Evolutionary conservation across 2,113 vertebrate genomes (phyloP).

Genomic region (Trematocara unimaculatum): DNA sequence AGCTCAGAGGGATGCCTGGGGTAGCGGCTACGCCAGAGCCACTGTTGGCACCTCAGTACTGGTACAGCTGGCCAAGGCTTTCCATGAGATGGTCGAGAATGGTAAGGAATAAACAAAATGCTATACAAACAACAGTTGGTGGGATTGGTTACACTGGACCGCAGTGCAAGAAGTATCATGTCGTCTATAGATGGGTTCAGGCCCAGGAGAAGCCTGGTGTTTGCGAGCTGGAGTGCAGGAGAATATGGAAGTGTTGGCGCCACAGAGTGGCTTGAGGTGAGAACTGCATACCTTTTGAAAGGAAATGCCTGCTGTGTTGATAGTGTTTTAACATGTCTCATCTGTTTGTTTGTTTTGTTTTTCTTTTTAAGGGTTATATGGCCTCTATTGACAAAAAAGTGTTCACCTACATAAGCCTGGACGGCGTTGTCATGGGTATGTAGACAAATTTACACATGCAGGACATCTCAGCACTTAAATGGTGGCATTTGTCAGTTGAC

Average conservation of each 20-base stretch:
- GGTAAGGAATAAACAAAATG: slow-evolving; percentile 66
- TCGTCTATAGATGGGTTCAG: slow-evolving; percentile 73
- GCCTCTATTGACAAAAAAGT: slow-evolving; percentile 77
- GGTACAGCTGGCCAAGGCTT: slow-evolving; percentile 75
- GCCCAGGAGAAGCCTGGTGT: slow-evolving; percentile 86
- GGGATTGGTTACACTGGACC: not conserved
- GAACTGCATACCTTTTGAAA: not conserved
- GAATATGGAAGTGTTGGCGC: slow-evolving; percentile 87
- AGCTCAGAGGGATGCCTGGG: slow-evolving; percentile 90
- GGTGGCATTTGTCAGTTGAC: not conserved
- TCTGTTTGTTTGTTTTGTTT: not conserved
- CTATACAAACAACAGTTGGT: not conserved
- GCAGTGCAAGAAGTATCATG: not conserved
- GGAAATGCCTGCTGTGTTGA: accelerated
- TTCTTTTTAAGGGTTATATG: slow-evolving; percentile 75
- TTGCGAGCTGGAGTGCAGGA: slow-evolving; percentile 92
- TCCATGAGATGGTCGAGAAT: slow-evolving; percentile 75
- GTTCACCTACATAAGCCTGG: slow-evolving; percentile 86
- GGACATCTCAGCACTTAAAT: not conserved
- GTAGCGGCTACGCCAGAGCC: slow-evolving; percentile 77
- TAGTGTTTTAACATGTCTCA: not conserved
- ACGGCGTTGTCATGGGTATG: slow-evolving; percentile 83
- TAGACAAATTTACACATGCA: not conserved
- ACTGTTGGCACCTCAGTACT: slow-evolving; percentile 83
- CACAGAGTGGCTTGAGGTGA: slow-evolving; percentile 94